Conservation (phyloP, 2,797 vertebrate genomes). For the Ptychobarbus kaznakovi region DNA sequence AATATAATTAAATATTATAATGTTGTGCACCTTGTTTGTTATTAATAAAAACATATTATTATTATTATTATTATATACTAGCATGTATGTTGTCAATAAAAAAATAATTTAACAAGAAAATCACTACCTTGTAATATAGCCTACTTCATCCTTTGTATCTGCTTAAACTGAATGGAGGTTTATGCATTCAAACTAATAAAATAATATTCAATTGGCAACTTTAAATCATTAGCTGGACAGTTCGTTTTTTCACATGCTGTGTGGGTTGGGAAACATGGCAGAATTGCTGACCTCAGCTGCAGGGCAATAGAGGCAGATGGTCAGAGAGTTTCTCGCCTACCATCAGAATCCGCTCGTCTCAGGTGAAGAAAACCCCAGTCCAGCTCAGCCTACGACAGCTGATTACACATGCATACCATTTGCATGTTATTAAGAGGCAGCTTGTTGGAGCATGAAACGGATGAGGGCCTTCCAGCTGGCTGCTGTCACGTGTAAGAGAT, state of each 20-base stretch:
- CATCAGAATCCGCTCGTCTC: constrained; percentile 46
- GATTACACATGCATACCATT: constrained; percentile 71
- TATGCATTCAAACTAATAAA: neutral
- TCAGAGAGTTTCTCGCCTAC: constrained; percentile 37
- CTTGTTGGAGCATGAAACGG: constrained; percentile 68
- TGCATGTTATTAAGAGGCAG: constrained; percentile 71
- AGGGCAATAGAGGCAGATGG: constrained; percentile 51
- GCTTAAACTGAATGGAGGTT: neutral
- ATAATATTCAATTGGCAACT: neutral
- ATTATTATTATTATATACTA: neutral
- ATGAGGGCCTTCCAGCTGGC: constrained; percentile 73
- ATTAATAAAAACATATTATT: neutral
- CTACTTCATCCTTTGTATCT: neutral
- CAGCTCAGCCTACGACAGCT: constrained; percentile 62
- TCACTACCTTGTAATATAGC: neutral
- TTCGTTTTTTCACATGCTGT: neutral
- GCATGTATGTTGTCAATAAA: neutral
- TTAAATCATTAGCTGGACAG: constrained; percentile 14
- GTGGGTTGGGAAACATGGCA: constrained; percentile 23
- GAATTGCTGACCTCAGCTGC: constrained; percentile 49
- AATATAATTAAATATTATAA: neutral
- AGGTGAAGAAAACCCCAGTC: constrained; percentile 68
- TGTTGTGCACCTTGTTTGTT: neutral
- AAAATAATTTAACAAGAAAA: neutral
- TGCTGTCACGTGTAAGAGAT: constrained; percentile 67